A percentile compares a stretch with the other conserved stretches of the same genome.
phyloP scores from a whole-genome alignment of 2,113 vertebrate genomes.

The Plecturocebus donacophilus region DNA sequence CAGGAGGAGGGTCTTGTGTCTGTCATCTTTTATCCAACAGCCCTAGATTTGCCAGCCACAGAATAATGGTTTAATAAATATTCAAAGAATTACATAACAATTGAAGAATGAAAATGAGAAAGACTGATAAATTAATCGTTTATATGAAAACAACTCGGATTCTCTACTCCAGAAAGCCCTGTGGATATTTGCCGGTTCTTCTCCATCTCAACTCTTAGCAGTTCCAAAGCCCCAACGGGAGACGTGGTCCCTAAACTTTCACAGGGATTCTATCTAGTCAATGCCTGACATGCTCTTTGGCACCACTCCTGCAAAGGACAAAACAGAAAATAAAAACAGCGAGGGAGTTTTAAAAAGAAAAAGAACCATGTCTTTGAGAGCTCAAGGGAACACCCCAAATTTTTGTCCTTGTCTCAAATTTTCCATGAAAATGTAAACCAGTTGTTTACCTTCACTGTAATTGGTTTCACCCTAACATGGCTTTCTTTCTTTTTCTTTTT shows the following conservation, averaged over 20 bases:
- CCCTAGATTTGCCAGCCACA: background rate
- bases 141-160: background rate
- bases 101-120: background rate
- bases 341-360: background rate
- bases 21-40: background rate
- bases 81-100: background rate
- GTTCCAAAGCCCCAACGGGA: background rate
- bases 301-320: background rate
- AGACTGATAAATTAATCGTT: background rate
- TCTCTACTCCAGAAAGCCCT: background rate
- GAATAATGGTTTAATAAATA: background rate
- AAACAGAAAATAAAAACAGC: background rate
- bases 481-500: background rate
- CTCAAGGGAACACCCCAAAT: background rate
- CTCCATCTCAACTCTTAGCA: background rate
- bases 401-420: background rate
- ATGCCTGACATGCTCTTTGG: no score
- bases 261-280: background rate
- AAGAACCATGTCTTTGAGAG: background rate
- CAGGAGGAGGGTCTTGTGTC: background rate
- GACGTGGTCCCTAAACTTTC: background rate
- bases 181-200: background rate
- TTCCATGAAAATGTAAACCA: conserved; percentile 8
- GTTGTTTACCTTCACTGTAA: background rate
- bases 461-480: background rate